Conservation (phyloP, 2,797 vertebrate genomes). For the Pteronotus mesoamericanus region DNA sequence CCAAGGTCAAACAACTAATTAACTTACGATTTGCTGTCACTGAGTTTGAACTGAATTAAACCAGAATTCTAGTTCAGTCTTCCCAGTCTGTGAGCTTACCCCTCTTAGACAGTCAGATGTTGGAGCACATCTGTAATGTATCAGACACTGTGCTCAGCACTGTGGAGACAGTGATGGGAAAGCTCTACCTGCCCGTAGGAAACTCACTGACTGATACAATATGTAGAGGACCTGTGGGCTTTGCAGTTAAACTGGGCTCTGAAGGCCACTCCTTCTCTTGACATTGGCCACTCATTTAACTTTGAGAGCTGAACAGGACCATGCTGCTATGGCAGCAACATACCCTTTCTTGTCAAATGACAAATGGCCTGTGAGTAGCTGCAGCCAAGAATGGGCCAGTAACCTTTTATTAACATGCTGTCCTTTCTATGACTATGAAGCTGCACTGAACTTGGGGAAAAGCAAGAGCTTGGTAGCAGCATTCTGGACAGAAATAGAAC, state of each 20-base stretch:
- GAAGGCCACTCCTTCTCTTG: neutral
- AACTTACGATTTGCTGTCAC: neutral
- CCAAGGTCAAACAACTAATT: neutral
- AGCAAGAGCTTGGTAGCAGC: neutral
- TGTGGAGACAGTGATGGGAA: neutral
- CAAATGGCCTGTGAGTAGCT: neutral
- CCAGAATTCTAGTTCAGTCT: neutral
- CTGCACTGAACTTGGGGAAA: neutral
- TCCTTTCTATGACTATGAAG: neutral
- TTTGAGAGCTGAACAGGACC: neutral
- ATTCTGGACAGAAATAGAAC: slow-evolving; percentile 35
- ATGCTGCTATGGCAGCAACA: neutral
- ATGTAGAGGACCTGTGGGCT: neutral
- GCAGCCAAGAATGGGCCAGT: neutral
- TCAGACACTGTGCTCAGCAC: neutral
- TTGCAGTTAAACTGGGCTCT: neutral
- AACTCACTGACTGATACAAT: neutral
- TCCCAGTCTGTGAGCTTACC: neutral
- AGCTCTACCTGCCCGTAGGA: neutral
- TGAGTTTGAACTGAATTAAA: neutral
- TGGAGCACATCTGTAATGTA: neutral
- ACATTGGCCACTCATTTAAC: neutral
- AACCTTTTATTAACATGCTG: neutral
- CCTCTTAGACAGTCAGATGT: neutral
- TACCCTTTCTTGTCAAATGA: neutral